Percentiles rank a stretch among this genome's conserved stretches.
Conservation (phyloP, 2,888 invertebrate genomes). For the Limnephilus marmoratus region DNA sequence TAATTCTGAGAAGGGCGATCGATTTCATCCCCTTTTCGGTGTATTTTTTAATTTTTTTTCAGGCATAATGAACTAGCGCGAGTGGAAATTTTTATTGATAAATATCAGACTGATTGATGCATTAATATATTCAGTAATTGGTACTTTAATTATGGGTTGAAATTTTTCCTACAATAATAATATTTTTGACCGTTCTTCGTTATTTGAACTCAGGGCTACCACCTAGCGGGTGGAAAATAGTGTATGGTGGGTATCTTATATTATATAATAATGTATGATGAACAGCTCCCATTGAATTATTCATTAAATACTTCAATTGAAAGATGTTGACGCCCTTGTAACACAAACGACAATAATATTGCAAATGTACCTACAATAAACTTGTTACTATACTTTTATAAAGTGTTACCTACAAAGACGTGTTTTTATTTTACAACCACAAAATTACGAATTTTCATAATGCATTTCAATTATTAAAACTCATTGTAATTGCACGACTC, state of each 20-base stretch:
- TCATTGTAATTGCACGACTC: background rate
- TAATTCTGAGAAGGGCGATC: background rate
- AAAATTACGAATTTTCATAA: too few species aligned
- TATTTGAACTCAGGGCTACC: constrained; percentile 33
- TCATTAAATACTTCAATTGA: background rate
- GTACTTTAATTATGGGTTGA: constrained; percentile 47
- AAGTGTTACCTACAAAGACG: background rate
- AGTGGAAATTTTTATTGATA: constrained; percentile 37
- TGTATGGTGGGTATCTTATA: background rate
- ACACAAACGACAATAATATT: background rate
- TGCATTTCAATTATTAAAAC: too few species aligned
- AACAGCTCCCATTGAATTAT: background rate
- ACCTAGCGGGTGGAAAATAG: background rate
- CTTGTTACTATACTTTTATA: background rate
- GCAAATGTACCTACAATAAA: too few species aligned
- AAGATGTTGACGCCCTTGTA: background rate
- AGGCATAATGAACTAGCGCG: background rate
- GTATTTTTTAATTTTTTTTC: background rate
- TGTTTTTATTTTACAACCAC: too few species aligned
- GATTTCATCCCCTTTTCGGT: background rate
- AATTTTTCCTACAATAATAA: constrained; percentile 41
- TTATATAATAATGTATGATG: background rate
- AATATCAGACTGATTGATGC: background rate
- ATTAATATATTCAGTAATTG: constrained; percentile 42
- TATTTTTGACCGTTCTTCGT: constrained; percentile 3